These are phyloP conservation scores for Aspidiotus rigidus DNA, from an alignment of 2,888 invertebrate species.

Conservation along the genomic window DNA sequence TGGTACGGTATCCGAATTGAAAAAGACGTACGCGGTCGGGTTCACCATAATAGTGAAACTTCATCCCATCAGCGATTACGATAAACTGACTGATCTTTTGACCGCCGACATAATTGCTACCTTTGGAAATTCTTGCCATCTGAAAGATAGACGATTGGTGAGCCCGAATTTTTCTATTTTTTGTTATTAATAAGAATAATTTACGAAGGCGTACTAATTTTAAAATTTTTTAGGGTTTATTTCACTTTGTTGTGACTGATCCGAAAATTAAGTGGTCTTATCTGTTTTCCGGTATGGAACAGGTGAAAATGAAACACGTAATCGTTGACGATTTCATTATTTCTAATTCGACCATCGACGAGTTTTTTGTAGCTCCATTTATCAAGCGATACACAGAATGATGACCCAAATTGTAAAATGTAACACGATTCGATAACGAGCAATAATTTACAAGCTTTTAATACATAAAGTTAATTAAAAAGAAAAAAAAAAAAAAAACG, in stretches of 20 bases:
- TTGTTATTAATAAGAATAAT: not conserved
- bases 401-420: no score
- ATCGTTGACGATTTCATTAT: conserved; percentile 44
- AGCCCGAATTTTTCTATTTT: conserved; percentile 37
- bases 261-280: conserved; percentile 42
- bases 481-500: no score
- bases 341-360: conserved; percentile 46
- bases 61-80: conserved; percentile 13
- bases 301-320: conserved; percentile 43
- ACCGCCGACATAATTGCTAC: conserved; percentile 48
- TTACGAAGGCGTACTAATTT: not conserved
- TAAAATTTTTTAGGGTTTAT: conserved; percentile 42
- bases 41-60: conserved; percentile 52
- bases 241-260: conserved; percentile 45
- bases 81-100: conserved; percentile 43
- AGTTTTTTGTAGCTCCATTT: conserved; percentile 35
- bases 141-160: conserved; percentile 63
- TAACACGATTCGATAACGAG: no score
- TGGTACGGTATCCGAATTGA: conserved; percentile 61
- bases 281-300: conserved; percentile 45
- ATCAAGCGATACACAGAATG: no score
- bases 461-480: no score
- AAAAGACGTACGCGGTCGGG: conserved; percentile 60
- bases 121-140: conserved; percentile 49
- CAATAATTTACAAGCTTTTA: no score